Evolutionary conservation across 2,888 invertebrate species (phyloP).

Genomic region (Tipula helvola): DNA sequence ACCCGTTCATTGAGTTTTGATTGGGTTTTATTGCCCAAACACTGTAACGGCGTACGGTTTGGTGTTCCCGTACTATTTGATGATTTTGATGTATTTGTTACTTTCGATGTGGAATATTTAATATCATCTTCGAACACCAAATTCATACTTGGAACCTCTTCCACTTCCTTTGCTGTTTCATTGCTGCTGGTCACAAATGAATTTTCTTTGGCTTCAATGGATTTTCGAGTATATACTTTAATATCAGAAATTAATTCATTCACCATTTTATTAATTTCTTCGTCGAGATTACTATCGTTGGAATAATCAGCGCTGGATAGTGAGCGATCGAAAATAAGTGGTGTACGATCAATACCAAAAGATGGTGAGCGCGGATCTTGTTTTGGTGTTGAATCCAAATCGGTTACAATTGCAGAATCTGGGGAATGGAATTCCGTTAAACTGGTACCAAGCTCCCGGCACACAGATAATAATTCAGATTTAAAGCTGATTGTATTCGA

Average conservation of each 20-base stretch:
- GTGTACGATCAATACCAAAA: slow-evolving; percentile 29
- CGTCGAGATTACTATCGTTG: neutral
- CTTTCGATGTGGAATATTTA: neutral
- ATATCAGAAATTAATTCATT: slow-evolving; percentile 8
- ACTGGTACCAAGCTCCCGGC: neutral
- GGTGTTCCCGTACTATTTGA: neutral
- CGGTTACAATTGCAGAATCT: neutral
- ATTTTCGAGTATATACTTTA: neutral
- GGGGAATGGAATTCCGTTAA: neutral
- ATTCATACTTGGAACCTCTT: neutral
- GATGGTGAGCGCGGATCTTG: slow-evolving; percentile 31
- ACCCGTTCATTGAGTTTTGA: neutral
- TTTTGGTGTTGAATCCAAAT: slow-evolving; percentile 5
- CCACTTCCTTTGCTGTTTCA: neutral
- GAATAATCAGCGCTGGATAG: slow-evolving; percentile 14
- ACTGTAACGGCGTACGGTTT: neutral
- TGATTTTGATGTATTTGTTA: neutral
- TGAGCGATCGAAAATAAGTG: slow-evolving; percentile 28
- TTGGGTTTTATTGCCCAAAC: neutral
- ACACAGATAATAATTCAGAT: neutral
- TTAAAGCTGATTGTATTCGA: neutral
- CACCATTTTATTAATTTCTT: slow-evolving; percentile 5
- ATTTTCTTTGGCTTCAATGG: neutral
- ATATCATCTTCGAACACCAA: neutral
- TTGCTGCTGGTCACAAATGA: no score